Conservation (phyloP, 2,888 invertebrate species). For the Drosophila percnosoma region DNA sequence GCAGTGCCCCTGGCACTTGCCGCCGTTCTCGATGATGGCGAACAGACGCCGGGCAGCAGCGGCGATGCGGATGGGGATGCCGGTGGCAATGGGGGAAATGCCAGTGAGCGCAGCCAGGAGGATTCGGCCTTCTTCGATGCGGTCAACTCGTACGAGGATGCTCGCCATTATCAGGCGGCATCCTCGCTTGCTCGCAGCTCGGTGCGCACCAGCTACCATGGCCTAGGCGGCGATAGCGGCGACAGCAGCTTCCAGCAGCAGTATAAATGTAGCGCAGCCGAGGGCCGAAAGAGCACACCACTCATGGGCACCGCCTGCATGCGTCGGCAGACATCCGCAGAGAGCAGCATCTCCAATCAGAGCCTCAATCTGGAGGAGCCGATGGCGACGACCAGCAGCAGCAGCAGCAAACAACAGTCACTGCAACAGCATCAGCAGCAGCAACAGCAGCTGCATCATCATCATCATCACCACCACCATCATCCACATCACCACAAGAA, state of each 20-base stretch:
- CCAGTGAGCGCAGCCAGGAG: slow-evolving; percentile 81
- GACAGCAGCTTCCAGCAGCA: slow-evolving; percentile 84
- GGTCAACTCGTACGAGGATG: slow-evolving; percentile 80
- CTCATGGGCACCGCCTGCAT: slow-evolving; percentile 81
- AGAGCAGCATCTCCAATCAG: slow-evolving; percentile 85
- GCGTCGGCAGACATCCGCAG: slow-evolving; percentile 84
- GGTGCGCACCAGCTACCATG: slow-evolving; percentile 83
- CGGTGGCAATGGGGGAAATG: slow-evolving; percentile 46
- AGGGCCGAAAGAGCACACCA: slow-evolving; percentile 70
- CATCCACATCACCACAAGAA: slow-evolving; percentile 64
- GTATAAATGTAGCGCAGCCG: slow-evolving; percentile 81
- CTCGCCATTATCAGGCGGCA: slow-evolving; percentile 73
- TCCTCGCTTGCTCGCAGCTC: slow-evolving; percentile 84
- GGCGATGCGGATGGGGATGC: slow-evolving; percentile 61
- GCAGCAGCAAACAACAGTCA: slow-evolving; percentile 14
- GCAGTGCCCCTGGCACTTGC: slow-evolving; percentile 84
- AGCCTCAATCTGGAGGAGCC: slow-evolving; percentile 83
- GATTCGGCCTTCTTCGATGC: slow-evolving; percentile 83
- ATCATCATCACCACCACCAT: slow-evolving; percentile 58
- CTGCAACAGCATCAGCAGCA: slow-evolving; percentile 40
- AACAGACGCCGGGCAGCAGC: slow-evolving; percentile 78
- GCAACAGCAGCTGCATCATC: slow-evolving; percentile 35
- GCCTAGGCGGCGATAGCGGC: slow-evolving; percentile 80
- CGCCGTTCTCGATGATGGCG: slow-evolving; percentile 67
- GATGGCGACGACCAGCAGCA: slow-evolving; percentile 31